Base-by-base conservation (phyloP, 2,113 vertebrate genomes). In the Paedocypris sp. region DNA sequence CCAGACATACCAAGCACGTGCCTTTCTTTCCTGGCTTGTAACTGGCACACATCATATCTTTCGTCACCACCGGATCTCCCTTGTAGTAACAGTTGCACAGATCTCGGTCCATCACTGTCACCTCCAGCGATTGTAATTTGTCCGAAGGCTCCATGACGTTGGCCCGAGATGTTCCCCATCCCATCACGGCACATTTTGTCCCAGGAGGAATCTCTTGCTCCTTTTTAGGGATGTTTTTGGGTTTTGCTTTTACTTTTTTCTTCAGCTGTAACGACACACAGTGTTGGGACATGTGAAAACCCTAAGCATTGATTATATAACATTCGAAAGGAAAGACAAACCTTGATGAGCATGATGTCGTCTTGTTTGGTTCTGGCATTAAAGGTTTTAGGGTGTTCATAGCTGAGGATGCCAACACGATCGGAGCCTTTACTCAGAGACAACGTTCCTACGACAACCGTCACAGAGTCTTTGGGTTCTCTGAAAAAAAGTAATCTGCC, bases 281-380 rank as follows among this genome's bases (percentile, higher is more conserved):
- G 16, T 3, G 2, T 12, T 13, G n/a, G n/a, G n/a, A n/a, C n/a
- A n/a, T n/a, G n/a, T 28, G 13, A 15, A 23, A 1, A 2, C 4
- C 6, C 22, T 13, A 4, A 5, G 5, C 22, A 7, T 10, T 43
- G 4, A 29, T 20, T 57, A 4, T 20, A 43, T 2, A 1, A 54
- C 9, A 54, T 18, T 4, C 23, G 12, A 4, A 3, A 43, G 13
- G n/a, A 22, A 3, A 23, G 6, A 4, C 15, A 20, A 66, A 76
- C 71, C 71, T 64, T 71, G 10, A 76, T 20, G 6, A 75, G 60
- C 73, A 73, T 76, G 57, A 77, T 69, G 53, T 74, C 75, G 51
- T 72, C 48, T 10, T 13, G 4, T 52, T 56, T 67, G 35, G 62
- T 67, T 3, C 15, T 9, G 16, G 0, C 1, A 25, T 10, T 64